A percentile compares a stretch with the other conserved stretches of the same genome.
Conservation (phyloP, 2,888 invertebrate genomes). For the Schizotus pectinicornis region DNA sequence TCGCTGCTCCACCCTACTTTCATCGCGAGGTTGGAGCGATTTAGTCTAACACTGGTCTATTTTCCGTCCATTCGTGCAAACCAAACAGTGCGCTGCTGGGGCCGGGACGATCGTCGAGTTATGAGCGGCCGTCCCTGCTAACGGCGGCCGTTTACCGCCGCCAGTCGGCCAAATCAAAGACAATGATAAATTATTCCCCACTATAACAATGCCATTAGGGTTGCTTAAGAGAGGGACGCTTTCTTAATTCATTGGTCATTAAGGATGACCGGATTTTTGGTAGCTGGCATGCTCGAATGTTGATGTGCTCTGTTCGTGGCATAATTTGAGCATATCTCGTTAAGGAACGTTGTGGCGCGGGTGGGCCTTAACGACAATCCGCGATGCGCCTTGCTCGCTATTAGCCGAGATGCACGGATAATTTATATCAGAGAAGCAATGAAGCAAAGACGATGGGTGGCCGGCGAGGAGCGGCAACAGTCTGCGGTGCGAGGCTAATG, state of each 20-base stretch:
- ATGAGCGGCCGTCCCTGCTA: conserved; percentile 21
- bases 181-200: conserved; percentile 34
- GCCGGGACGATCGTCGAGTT: conserved; percentile 7
- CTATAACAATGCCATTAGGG: conserved; percentile 28
- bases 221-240: conserved; percentile 46
- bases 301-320: conserved; percentile 53
- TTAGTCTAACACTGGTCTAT: not conserved
- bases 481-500: conserved; percentile 46
- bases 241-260: conserved; percentile 56
- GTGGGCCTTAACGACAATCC: conserved; percentile 56
- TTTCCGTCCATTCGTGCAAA: not conserved
- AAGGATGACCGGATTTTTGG: conserved; percentile 53
- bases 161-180: conserved; percentile 32
- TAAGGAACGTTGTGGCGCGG: conserved; percentile 51
- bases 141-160: conserved; percentile 21
- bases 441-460: conserved; percentile 48
- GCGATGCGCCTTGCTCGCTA: conserved; percentile 49
- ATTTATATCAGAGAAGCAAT: conserved; percentile 54
- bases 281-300: conserved; percentile 40
- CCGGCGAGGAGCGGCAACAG: conserved; percentile 43
- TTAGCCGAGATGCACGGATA: conserved; percentile 47
- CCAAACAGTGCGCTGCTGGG: not conserved
- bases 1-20: conserved; percentile 1
- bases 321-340: conserved; percentile 56
- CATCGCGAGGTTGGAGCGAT: not conserved